Evolutionary conservation across 2,797 vertebrate species (phyloP).

Genomic region (Crypturellus tataupa): DNA sequence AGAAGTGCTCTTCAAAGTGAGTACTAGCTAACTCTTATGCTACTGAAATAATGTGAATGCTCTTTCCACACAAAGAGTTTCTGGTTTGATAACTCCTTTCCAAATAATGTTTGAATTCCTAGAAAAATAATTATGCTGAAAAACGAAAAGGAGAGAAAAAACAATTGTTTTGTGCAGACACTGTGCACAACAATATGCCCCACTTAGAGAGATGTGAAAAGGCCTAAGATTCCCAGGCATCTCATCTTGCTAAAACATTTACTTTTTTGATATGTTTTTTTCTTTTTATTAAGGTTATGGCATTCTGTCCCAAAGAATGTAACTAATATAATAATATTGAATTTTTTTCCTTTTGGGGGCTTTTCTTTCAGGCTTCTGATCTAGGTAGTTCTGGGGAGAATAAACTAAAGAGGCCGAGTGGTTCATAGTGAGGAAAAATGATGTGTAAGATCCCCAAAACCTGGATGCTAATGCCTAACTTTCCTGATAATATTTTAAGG

Average conservation of each 20-base stretch:
- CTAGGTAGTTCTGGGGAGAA: neutral
- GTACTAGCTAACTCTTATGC: neutral
- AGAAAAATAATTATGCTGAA: neutral
- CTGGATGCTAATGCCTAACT: neutral
- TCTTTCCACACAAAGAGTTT: neutral
- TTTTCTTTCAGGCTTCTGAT: neutral
- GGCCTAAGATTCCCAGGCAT: neutral
- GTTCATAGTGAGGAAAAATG: neutral
- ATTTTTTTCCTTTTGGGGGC: neutral
- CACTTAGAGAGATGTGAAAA: neutral
- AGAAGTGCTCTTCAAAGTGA: conserved; percentile 14
- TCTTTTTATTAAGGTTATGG: accelerated
- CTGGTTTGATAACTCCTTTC: neutral
- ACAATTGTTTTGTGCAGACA: no score
- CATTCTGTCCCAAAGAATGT: neutral
- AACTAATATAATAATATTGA: neutral
- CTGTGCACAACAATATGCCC: neutral
- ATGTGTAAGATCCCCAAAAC: neutral
- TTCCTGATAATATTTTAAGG: neutral
- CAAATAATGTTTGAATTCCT: neutral
- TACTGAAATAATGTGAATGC: neutral
- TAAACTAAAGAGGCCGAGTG: neutral
- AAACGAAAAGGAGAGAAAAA: no score
- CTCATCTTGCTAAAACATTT: neutral
- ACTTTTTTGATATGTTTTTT: neutral